Conservation (phyloP, 2,888 invertebrate genomes). For the Andrena bucephala region DNA sequence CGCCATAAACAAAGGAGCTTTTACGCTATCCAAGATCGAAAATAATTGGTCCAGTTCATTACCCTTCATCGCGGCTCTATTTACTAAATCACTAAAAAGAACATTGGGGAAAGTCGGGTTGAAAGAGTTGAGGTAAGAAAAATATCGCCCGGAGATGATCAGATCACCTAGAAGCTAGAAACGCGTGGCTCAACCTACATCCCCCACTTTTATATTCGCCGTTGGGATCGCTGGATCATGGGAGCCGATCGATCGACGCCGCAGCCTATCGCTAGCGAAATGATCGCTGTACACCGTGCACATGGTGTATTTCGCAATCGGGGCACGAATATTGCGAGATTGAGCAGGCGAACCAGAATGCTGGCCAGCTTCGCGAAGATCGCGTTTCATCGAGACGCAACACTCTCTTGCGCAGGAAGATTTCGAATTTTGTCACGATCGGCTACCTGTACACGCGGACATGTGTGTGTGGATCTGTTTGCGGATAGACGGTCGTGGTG, state of each 20-base stretch:
- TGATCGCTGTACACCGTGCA: slow-evolving; percentile 25
- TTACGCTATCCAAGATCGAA: no score
- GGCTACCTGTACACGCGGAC: background rate
- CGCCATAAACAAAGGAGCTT: no score
- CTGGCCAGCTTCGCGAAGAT: slow-evolving; percentile 32
- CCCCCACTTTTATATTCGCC: background rate
- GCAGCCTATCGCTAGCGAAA: slow-evolving; percentile 14
- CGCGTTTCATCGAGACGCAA: slow-evolving; percentile 27
- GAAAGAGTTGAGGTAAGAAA: background rate
- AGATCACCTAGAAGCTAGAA: slow-evolving; percentile 1
- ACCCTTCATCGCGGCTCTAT: background rate
- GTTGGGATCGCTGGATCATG: background rate
- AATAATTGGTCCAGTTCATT: background rate
- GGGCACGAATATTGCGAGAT: slow-evolving; percentile 38
- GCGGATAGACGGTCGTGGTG: slow-evolving; percentile 9
- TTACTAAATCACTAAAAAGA: background rate
- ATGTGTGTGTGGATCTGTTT: background rate
- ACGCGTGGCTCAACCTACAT: slow-evolving; percentile 25
- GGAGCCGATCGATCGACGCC: slow-evolving; percentile 3
- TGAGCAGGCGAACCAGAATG: slow-evolving; percentile 30
- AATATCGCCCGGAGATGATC: background rate
- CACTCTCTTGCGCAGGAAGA: slow-evolving; percentile 25
- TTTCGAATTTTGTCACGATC: slow-evolving; percentile 36
- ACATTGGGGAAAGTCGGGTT: background rate
- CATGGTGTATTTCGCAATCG: slow-evolving; percentile 39